Evolutionary conservation across 1,140 invertebrate genomes (phyloP).

Genomic region (Hylaeus volcanicus): DNA sequence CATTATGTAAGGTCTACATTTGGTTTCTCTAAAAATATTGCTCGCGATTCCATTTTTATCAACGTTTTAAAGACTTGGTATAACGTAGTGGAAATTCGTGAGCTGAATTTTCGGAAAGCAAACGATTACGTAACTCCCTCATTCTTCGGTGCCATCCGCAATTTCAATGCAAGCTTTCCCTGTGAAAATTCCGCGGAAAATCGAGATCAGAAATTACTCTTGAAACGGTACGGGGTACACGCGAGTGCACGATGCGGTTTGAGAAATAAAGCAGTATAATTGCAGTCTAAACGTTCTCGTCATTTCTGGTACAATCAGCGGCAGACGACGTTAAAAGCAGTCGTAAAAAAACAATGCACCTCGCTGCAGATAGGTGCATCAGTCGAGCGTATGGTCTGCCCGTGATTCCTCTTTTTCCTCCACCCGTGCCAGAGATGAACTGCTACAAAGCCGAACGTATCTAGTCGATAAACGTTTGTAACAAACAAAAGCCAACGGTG

Average conservation of each 20-base stretch:
- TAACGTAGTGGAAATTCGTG: neutral
- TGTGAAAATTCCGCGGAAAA: neutral
- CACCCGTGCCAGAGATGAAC: slow-evolving; percentile 7
- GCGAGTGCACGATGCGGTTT: neutral
- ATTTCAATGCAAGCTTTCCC: neutral
- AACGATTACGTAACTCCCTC: neutral
- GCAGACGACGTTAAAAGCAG: slow-evolving; percentile 40
- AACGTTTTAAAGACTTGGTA: slow-evolving; percentile 8
- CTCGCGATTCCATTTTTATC: neutral
- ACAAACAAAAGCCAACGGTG: slow-evolving; percentile 24
- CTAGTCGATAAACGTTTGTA: slow-evolving; percentile 49
- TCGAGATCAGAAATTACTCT: slow-evolving; percentile 28
- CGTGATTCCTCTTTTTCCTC: slow-evolving; percentile 1
- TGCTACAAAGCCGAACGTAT: slow-evolving; percentile 33
- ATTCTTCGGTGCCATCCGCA: neutral
- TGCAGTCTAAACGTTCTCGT: slow-evolving; percentile 42
- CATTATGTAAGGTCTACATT: too few species aligned
- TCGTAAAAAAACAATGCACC: slow-evolving; percentile 38
- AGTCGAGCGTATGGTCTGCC: slow-evolving; percentile 4
- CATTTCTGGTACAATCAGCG: slow-evolving; percentile 41
- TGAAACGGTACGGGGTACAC: neutral
- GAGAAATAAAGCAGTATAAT: slow-evolving; percentile 41
- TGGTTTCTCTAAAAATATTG: too few species aligned
- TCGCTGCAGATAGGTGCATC: slow-evolving; percentile 35
- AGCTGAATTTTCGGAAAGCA: slow-evolving; percentile 1